Evolutionary conservation across 2,888 invertebrate species (phyloP).

Genomic region (Brassicogethes aeneus): DNA sequence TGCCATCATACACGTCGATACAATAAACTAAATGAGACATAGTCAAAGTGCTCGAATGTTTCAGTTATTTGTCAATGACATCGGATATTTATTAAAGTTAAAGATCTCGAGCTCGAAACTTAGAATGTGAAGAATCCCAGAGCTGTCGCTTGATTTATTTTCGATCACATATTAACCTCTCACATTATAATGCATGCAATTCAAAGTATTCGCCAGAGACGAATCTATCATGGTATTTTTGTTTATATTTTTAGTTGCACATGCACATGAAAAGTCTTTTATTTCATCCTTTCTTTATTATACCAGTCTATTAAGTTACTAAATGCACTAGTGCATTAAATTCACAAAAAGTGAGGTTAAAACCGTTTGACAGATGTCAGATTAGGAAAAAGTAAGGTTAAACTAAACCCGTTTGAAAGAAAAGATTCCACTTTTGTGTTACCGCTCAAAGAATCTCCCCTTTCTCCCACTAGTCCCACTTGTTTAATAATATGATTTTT

Average conservation of each 20-base stretch:
- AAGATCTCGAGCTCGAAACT: slow-evolving; percentile 33
- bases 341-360: too few species aligned
- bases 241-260: slow-evolving; percentile 9
- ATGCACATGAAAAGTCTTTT: too few species aligned
- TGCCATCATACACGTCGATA: slow-evolving; percentile 11
- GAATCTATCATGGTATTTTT: slow-evolving; percentile 33
- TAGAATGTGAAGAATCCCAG: slow-evolving; percentile 37
- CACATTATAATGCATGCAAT: slow-evolving; percentile 33
- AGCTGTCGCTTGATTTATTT: slow-evolving; percentile 22
- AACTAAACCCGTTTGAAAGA: too few species aligned
- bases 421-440: too few species aligned
- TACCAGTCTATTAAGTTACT: too few species aligned
- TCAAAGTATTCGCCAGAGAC: slow-evolving; percentile 30
- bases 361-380: too few species aligned
- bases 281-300: too few species aligned
- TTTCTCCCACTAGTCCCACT: too few species aligned
- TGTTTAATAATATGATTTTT: too few species aligned
- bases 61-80: slow-evolving; percentile 42
- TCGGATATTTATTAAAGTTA: slow-evolving; percentile 41
- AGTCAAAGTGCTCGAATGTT: slow-evolving; percentile 33
- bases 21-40: slow-evolving; percentile 33
- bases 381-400: too few species aligned
- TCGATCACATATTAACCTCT: slow-evolving; percentile 23
- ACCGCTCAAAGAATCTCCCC: too few species aligned
- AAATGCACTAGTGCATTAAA: too few species aligned